These are phyloP conservation scores for Venusia cambrica DNA, from an alignment of 2,888 invertebrate genomes.

Conservation along the genomic window DNA sequence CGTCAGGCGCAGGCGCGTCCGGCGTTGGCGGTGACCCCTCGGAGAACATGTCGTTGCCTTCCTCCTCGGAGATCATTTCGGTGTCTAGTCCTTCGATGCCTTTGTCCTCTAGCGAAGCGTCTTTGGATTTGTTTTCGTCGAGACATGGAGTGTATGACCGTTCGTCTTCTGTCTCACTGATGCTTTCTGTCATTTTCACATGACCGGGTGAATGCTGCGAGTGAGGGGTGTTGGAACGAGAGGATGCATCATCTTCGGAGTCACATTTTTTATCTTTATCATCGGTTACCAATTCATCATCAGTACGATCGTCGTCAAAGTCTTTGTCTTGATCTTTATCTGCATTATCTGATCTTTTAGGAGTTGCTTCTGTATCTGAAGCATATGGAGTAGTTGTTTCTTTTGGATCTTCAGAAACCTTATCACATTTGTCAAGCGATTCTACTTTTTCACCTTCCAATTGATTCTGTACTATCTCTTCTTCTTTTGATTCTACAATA, in stretches of 20 bases:
- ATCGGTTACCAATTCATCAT: slow-evolving; percentile 23
- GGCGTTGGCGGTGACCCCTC: slow-evolving; percentile 65
- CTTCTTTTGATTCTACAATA: not conserved
- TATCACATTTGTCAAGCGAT: too few relatives aligned
- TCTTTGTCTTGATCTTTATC: slow-evolving; percentile 17
- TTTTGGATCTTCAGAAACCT: too few relatives aligned
- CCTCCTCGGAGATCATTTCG: slow-evolving; percentile 88
- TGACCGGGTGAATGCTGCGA: slow-evolving; percentile 28
- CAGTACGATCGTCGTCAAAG: slow-evolving; percentile 20
- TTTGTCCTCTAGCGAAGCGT: slow-evolving; percentile 60
- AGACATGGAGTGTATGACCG: slow-evolving; percentile 87
- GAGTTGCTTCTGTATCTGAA: slow-evolving; percentile 9
- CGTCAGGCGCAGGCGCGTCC: slow-evolving; percentile 57
- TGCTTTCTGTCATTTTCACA: slow-evolving; percentile 82
- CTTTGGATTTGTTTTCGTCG: slow-evolving; percentile 82
- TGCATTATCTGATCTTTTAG: slow-evolving; percentile 5
- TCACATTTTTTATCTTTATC: slow-evolving; percentile 12
- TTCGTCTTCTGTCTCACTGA: slow-evolving; percentile 84
- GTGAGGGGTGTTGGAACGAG: not conserved
- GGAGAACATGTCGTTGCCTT: slow-evolving; percentile 84
- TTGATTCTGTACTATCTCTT: too few relatives aligned
- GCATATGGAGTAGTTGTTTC: not conserved
- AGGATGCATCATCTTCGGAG: slow-evolving; percentile 30
- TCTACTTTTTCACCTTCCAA: too few relatives aligned
- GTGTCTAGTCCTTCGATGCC: slow-evolving; percentile 84